Evolutionary conservation across 1,140 invertebrate species (phyloP).

Genomic region (Triops cancriformis): DNA sequence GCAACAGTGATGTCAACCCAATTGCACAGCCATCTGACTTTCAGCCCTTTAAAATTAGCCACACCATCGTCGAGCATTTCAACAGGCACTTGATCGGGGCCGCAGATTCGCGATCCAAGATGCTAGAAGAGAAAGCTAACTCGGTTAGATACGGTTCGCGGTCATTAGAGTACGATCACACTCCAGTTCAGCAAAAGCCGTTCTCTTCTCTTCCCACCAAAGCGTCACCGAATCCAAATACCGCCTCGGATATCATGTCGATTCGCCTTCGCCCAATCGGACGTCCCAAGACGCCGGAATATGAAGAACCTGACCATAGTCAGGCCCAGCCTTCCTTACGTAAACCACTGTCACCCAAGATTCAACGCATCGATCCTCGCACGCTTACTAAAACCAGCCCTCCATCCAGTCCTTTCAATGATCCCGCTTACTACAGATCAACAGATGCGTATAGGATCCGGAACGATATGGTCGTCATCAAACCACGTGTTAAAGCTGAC

Average conservation of each 20-base stretch:
- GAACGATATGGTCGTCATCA: not conserved
- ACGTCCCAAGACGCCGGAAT: constrained; percentile 1
- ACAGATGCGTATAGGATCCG: not conserved
- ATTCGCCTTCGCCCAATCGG: constrained; percentile 5
- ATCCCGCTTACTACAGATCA: not conserved
- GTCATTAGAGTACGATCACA: not conserved
- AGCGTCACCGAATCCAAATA: not conserved
- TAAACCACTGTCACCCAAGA: constrained; percentile 14
- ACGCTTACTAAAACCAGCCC: not conserved
- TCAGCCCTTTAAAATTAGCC: not conserved
- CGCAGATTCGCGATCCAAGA: not conserved
- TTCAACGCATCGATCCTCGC: constrained; percentile 14
- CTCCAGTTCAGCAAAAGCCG: not conserved
- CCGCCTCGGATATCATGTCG: not conserved
- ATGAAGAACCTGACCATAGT: not conserved
- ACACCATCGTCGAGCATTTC: not conserved
- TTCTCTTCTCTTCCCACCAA: not conserved
- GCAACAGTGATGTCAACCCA: not conserved
- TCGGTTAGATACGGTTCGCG: not conserved
- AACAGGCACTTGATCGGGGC: not conserved
- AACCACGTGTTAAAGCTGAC: not conserved
- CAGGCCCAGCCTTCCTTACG: constrained; percentile 14
- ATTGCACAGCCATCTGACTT: not conserved
- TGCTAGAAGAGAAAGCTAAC: not conserved
- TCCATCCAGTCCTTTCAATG: not conserved